A percentile compares a stretch with the other conserved stretches of the same genome.
Evolutionary conservation across 2,888 invertebrate genomes (phyloP).

Genomic region (Margaritifera margaritifera): DNA sequence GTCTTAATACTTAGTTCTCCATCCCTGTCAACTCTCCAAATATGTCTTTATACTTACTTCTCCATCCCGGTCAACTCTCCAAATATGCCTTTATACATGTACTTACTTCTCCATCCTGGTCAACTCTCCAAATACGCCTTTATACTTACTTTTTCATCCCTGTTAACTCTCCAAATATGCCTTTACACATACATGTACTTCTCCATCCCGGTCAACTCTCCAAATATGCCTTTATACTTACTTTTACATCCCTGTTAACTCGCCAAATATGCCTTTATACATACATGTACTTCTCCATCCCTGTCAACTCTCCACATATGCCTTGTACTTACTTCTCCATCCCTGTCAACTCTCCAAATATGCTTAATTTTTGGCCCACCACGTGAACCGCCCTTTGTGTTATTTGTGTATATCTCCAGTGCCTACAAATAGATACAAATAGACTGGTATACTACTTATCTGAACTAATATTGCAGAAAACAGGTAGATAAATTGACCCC

Average conservation of each 20-base stretch:
- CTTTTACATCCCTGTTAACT: conserved; percentile 62
- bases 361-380: conserved; percentile 52
- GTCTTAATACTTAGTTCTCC: conserved; percentile 60
- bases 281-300: too few species aligned
- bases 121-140: conserved; percentile 69
- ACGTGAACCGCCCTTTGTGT: conserved; percentile 52
- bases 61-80: conserved; percentile 66
- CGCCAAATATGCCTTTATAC: conserved; percentile 70
- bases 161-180: conserved; percentile 68
- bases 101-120: conserved; percentile 60
- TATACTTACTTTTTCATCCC: too few species aligned
- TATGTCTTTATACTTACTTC: too few species aligned
- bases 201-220: conserved; percentile 65
- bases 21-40: conserved; percentile 69
- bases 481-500: too few species aligned
- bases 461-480: too few species aligned
- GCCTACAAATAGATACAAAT: conserved; percentile 37
- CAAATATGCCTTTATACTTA: too few species aligned
- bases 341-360: conserved; percentile 68
- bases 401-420: conserved; percentile 62
- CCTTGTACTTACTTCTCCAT: conserved; percentile 23
- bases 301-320: conserved; percentile 70
- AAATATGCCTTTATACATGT: too few species aligned
- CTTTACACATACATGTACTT: too few species aligned
- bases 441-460: too few species aligned